These are phyloP conservation scores for Dermochelys coriacea DNA, from an alignment of 2,797 vertebrate genomes.

Conservation along the genomic window DNA sequence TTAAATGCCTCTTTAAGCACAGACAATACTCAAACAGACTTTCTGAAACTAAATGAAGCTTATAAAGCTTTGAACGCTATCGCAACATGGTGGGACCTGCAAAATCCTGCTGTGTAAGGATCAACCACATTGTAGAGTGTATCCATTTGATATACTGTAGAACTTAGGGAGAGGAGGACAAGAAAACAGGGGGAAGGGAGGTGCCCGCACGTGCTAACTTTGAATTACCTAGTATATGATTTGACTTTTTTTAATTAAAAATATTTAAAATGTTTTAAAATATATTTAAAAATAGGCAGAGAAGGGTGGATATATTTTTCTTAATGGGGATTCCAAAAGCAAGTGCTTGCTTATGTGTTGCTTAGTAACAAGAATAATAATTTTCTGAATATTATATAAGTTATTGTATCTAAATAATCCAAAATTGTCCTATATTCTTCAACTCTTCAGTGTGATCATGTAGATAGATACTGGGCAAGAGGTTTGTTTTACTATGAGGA, in stretches of 20 bases:
- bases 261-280: background rate
- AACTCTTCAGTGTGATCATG: background rate
- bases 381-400: background rate
- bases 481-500: background rate
- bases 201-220: slow-evolving; percentile 53
- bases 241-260: slow-evolving; percentile 23
- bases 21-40: slow-evolving; percentile 66
- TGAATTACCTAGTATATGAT: slow-evolving; percentile 42
- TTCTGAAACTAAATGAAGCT: slow-evolving; percentile 75
- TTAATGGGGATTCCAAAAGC: background rate
- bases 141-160: slow-evolving; percentile 53
- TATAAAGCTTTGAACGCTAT: slow-evolving; percentile 72
- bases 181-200: slow-evolving; percentile 47
- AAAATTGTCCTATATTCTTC: background rate
- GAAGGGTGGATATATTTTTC: background rate
- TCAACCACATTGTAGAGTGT: slow-evolving; percentile 60
- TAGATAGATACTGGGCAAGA: background rate
- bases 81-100: slow-evolving; percentile 61
- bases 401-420: background rate
- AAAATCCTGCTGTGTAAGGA: slow-evolving; percentile 71
- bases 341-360: background rate
- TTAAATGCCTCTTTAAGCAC: slow-evolving; percentile 74
- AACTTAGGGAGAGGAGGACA: slow-evolving; percentile 61
- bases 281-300: background rate
- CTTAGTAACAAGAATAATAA: background rate